These are phyloP conservation scores for Plestiodon gilberti DNA, from an alignment of 2,113 vertebrate species.

Conservation along the genomic window DNA sequence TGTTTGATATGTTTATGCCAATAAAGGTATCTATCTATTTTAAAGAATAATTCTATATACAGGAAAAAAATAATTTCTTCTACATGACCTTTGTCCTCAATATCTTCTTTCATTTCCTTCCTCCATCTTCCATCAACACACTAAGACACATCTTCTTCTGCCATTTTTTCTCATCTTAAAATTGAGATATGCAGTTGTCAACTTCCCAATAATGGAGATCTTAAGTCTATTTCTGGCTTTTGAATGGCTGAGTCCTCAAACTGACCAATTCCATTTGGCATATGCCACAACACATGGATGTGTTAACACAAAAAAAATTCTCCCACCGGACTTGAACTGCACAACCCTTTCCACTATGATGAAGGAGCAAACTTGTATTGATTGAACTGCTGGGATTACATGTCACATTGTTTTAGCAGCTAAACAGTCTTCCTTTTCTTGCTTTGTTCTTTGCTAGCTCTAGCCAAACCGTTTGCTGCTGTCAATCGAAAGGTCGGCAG, in stretches of 20 bases:
- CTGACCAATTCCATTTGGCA: background rate
- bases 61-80: no score
- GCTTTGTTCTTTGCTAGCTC: background rate
- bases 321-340: background rate
- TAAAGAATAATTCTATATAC: no score
- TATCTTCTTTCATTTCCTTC: no score
- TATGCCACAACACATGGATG: background rate
- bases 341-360: background rate
- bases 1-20: no score
- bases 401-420: background rate
- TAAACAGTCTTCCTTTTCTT: background rate
- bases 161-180: background rate
- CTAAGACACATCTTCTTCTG: no score
- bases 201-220: background rate
- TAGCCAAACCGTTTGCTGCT: background rate
- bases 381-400: background rate
- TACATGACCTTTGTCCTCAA: background rate
- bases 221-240: background rate
- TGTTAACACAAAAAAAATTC: background rate
- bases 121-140: no score
- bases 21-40: no score
- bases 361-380: background rate
- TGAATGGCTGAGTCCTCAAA: background rate
- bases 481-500: no score
- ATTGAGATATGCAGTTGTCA: background rate